Evolutionary conservation across 2,797 vertebrate genomes (phyloP).

Genomic region (Malurus leucopterus): DNA sequence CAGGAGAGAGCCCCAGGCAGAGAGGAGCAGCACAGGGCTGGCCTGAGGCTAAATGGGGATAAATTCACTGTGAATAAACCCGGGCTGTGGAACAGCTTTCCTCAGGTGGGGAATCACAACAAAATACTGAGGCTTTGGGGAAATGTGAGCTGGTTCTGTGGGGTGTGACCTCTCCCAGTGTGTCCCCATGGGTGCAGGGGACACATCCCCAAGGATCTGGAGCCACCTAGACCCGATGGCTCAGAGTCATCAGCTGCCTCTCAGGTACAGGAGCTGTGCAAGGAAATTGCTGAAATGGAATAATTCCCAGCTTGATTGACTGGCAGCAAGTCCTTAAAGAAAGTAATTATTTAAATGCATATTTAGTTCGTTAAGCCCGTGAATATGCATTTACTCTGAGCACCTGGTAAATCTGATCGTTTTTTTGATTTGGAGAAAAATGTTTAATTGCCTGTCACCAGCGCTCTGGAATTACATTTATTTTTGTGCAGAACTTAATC

Average conservation of each 20-base stretch:
- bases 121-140: neutral
- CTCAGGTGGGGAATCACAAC: neutral
- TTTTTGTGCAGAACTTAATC: neutral
- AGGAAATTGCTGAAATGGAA: neutral
- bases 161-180: accelerated
- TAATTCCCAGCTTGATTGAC: neutral
- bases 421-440: neutral
- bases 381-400: neutral
- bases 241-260: neutral
- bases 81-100: neutral
- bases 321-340: neutral
- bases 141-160: accelerated
- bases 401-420: neutral
- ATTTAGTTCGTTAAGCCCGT: neutral
- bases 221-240: no score
- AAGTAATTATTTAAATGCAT: neutral
- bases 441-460: neutral
- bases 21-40: neutral
- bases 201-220: accelerated
- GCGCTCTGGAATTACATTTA: neutral
- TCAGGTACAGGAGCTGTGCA: neutral
- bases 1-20: neutral
- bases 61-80: accelerated
- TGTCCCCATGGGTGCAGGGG: neutral
- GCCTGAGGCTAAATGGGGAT: neutral